A percentile compares a stretch with the other conserved stretches of the same genome.
Evolutionary conservation across 2,888 invertebrate genomes (phyloP).

Genomic region (Globia sparganii): DNA sequence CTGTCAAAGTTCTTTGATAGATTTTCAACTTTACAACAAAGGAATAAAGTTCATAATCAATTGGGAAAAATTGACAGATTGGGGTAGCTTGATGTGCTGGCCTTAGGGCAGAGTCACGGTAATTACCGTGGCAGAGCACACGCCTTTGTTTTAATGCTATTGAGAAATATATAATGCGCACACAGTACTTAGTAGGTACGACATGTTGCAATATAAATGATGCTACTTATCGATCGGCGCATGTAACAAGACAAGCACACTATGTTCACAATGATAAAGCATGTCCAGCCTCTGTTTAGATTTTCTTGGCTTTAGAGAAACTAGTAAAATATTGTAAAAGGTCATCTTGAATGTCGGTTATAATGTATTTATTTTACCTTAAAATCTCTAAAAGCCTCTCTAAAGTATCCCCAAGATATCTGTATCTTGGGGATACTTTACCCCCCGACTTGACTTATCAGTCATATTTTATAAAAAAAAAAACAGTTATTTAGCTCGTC

Average conservation of each 20-base stretch:
- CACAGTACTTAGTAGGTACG: constrained; percentile 2
- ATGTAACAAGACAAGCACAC: constrained; percentile 35
- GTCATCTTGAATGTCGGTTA: neutral
- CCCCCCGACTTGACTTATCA: too few species aligned
- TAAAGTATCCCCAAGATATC: neutral
- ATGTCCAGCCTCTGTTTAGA: constrained; percentile 4
- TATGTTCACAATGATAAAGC: constrained; percentile 44
- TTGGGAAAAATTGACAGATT: too few species aligned
- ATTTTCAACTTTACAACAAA: too few species aligned
- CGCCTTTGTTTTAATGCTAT: constrained; percentile 35
- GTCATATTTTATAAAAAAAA: too few species aligned
- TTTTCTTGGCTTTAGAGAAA: neutral
- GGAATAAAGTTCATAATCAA: too few species aligned
- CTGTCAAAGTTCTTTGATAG: too few species aligned
- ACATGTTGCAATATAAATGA: constrained; percentile 43
- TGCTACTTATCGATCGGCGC: constrained; percentile 36
- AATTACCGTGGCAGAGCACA: too few species aligned
- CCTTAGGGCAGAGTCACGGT: too few species aligned
- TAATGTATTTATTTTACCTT: neutral
- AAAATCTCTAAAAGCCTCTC: neutral
- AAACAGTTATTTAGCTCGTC: neutral
- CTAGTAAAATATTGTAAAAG: neutral
- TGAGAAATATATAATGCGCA: constrained; percentile 17
- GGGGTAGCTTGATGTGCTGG: too few species aligned
- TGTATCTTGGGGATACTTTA: too few species aligned